Percentiles rank a stretch among this genome's conserved stretches.
Conservation (phyloP, 2,797 vertebrate genomes). For the Chaetodon trifasciatus region DNA sequence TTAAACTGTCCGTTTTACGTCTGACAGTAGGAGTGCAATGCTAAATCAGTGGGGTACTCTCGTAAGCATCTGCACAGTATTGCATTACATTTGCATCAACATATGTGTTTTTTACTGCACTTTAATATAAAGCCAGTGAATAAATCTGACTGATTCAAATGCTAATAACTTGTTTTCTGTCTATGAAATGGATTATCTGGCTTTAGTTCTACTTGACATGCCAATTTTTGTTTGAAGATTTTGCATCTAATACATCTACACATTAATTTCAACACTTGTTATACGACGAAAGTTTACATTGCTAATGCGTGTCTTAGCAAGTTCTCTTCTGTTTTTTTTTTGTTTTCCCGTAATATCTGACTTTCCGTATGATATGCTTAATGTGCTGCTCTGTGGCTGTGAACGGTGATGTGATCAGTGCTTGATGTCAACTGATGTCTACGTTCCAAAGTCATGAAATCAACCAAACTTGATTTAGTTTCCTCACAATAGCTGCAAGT, state of each 20-base stretch:
- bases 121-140: not conserved
- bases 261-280: not conserved
- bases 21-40: not conserved
- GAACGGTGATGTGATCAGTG: not conserved
- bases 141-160: not conserved
- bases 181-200: not conserved
- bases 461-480: not conserved
- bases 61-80: not conserved
- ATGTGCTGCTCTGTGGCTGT: not conserved
- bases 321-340: not conserved
- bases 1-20: not conserved
- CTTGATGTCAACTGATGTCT: not conserved
- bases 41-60: not conserved
- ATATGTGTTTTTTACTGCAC: not conserved
- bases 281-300: not conserved
- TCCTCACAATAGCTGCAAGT: not conserved
- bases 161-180: not conserved
- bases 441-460: not conserved
- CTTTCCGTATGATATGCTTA: not conserved
- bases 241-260: not conserved
- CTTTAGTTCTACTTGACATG: not conserved
- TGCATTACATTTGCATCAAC: not conserved
- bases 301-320: not conserved
- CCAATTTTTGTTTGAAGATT: not conserved
- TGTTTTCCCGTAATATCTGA: not conserved